phyloP scores from a whole-genome alignment of 2,888 invertebrate species.

The Hydraecia micacea region DNA sequence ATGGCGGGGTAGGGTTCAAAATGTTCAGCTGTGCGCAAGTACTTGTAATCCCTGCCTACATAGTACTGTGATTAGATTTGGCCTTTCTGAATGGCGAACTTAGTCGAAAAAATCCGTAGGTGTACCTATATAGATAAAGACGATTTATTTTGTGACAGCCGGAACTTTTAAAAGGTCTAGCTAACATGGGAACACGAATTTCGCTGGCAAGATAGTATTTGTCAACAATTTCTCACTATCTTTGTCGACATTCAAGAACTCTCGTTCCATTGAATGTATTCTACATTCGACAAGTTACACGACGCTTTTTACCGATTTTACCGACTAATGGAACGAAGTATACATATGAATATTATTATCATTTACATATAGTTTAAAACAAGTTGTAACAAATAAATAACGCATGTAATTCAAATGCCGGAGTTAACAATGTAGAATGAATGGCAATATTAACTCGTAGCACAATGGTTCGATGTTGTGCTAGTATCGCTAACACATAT shows the following conservation, averaged over 20 bases:
- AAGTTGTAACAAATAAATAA: slow-evolving; percentile 28
- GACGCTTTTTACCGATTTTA: background rate
- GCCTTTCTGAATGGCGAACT: slow-evolving; percentile 17
- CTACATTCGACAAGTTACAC: background rate
- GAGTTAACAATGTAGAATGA: slow-evolving; percentile 21
- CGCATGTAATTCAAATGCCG: slow-evolving; percentile 23
- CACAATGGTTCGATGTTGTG: background rate
- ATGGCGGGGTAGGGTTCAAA: slow-evolving; percentile 19
- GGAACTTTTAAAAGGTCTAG: background rate
- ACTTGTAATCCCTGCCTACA: slow-evolving; percentile 39
- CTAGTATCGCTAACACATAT: background rate
- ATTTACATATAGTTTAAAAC: background rate
- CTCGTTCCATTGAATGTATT: background rate
- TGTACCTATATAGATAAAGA: background rate
- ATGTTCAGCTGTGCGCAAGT: slow-evolving; percentile 39
- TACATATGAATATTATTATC: slow-evolving; percentile 1
- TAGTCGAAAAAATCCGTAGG: background rate
- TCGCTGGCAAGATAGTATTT: slow-evolving; percentile 4
- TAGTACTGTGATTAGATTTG: slow-evolving; percentile 20
- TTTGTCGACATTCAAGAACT: background rate
- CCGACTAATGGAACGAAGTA: background rate
- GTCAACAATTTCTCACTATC: background rate
- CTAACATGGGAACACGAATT: background rate
- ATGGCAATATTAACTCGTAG: slow-evolving; percentile 1
- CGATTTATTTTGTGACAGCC: background rate